These are phyloP conservation scores for Malacoctenus gilli DNA, from an alignment of 2,797 vertebrate species.

Conservation along the genomic window DNA sequence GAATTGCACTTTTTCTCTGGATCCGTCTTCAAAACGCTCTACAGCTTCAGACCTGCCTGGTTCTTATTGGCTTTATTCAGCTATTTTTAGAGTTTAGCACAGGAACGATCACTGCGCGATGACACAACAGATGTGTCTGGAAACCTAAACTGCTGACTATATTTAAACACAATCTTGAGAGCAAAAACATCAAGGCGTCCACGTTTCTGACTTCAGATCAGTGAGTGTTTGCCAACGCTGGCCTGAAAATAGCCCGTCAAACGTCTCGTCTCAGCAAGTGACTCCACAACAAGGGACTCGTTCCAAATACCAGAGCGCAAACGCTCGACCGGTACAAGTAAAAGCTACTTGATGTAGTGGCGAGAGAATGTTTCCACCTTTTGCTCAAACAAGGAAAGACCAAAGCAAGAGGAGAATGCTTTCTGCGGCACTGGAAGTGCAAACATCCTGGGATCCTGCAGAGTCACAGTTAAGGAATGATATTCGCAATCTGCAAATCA, in stretches of 20 bases:
- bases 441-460: constrained; percentile 55
- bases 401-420: constrained; percentile 29
- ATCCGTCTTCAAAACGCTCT: not conserved
- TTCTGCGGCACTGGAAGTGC: constrained; percentile 45
- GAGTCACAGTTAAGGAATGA: constrained; percentile 41
- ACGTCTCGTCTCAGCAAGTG: no score
- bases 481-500: constrained; percentile 26
- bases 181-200: constrained; percentile 30
- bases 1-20: no score
- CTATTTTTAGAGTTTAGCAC: constrained; percentile 3
- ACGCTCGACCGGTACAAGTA: not conserved
- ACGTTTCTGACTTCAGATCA: constrained; percentile 44
- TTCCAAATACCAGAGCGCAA: not conserved
- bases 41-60: not conserved
- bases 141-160: constrained; percentile 59
- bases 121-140: constrained; percentile 45
- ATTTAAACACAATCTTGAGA: constrained; percentile 49
- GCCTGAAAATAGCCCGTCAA: no score
- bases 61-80: not conserved
- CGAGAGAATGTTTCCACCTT: constrained; percentile 1
- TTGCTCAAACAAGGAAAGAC: constrained; percentile 22
- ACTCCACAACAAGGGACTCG: not conserved
- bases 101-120: constrained; percentile 32
- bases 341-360: not conserved
- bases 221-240: constrained; percentile 25